Percentiles rank a stretch among this genome's conserved stretches.
phyloP scores from a whole-genome alignment of 2,797 vertebrate genomes.

The Cephalopachus bancanus region DNA sequence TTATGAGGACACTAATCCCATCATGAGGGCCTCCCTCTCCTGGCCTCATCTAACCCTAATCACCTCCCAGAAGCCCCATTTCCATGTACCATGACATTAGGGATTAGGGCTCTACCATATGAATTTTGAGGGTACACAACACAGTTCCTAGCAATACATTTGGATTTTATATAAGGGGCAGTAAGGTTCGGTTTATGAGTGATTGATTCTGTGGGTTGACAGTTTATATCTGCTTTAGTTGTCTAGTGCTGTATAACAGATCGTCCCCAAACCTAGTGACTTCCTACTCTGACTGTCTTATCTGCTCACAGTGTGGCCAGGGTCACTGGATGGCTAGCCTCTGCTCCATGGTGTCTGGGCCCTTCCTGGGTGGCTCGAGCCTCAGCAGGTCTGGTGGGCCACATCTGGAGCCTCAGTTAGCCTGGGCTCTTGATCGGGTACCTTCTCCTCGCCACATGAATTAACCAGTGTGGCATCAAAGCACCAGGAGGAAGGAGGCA shows the following conservation, averaged over 20 bases:
- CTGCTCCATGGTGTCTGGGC: not conserved
- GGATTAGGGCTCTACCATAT: not conserved
- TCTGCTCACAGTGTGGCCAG: not conserved
- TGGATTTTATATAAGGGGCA: no score
- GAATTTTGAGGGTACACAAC: not conserved
- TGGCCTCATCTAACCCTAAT: not conserved
- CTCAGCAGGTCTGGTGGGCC: not conserved
- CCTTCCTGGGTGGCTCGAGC: not conserved
- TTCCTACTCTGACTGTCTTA: not conserved
- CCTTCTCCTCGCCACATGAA: fast-evolving
- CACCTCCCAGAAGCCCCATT: not conserved
- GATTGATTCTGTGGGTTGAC: not conserved
- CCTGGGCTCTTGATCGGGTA: not conserved
- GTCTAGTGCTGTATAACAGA: no score
- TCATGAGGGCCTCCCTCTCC: fast-evolving
- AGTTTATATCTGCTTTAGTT: not conserved
- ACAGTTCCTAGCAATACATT: not conserved
- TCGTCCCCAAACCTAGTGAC: not conserved
- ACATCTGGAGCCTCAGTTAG: not conserved
- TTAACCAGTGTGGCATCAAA: not conserved
- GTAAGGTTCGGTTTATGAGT: no score
- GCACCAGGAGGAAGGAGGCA: not conserved
- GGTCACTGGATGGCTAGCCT: fast-evolving
- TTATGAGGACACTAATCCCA: not conserved
- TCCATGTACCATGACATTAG: not conserved